These are phyloP conservation scores for Caenorhabditis becei DNA, from an alignment of 2,888 invertebrate species.

Conservation along the genomic window DNA sequence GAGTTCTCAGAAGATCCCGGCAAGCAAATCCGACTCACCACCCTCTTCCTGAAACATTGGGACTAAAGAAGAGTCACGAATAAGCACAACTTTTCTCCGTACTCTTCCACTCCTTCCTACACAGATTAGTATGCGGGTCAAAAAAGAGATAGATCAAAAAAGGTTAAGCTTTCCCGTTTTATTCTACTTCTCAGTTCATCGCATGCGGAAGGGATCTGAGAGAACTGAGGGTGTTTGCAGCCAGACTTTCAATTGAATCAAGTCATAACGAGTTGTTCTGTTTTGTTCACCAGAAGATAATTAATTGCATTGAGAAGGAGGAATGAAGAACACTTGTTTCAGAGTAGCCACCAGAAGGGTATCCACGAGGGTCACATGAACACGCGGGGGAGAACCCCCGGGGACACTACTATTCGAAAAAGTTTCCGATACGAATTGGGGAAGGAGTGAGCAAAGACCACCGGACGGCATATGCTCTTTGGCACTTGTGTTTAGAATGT, in stretches of 20 bases:
- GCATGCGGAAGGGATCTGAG: neutral
- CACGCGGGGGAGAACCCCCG: neutral
- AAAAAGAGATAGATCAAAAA: neutral
- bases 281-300: neutral
- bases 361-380: too few species aligned
- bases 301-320: neutral
- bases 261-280: neutral
- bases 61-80: neutral
- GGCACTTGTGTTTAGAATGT: conserved; percentile 8
- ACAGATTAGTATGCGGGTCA: conserved; percentile 8
- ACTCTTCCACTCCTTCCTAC: neutral
- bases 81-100: neutral
- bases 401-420: neutral
- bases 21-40: neutral
- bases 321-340: conserved; percentile 2
- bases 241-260: neutral
- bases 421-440: neutral
- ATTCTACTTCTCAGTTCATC: neutral
- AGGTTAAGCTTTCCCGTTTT: conserved; percentile 14
- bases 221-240: neutral
- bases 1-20: neutral
- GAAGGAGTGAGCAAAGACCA: neutral
- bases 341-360: neutral
- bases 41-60: conserved; percentile 13
- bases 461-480: conserved; percentile 1